Evolutionary conservation across 2,113 vertebrate genomes (phyloP), one percentile per base, ranked within the genome.

Genomic region (Tachysurus fulvidraco): DNA sequence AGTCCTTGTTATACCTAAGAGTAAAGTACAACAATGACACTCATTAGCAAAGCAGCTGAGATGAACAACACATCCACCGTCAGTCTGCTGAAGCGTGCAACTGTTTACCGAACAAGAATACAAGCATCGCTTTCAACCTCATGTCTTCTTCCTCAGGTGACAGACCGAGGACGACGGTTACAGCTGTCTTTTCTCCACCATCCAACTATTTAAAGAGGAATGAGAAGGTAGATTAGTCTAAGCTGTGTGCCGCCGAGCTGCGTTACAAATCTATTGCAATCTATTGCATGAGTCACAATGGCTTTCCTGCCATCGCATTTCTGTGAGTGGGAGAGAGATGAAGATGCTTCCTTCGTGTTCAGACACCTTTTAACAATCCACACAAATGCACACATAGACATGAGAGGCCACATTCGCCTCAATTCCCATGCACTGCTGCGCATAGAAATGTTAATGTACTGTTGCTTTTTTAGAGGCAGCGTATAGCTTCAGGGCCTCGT

Each of bases 191-290:
- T 59, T 80, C 78, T 50, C 28, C 77, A 41, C 54, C 60, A 76
- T 41, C 77, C 71, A 87, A 67, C 65, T 84, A 88, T 80, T 86
- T 89, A 86, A 87, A 88, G 73, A 89, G 8, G 85, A 69, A 85
- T 90, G 88, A 83, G 64, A 86, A 86, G 79, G 81, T 81, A 90
- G 83, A 87, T 88, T 86, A 85, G 79, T 36, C 55, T 86, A 85
- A 87, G 83, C 85, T 89, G 60, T 2, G 69, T 57, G 23, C 78
- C 62, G 46, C 74, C 81, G 77, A 90, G 73, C 74, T 23, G 86
- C 79, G 84, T 89, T 28, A 76, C 69, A 81, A 86, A 85, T 83
- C 86, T 73, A 88, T 76, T 83, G 79, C 81, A 85, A 85, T 81
- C 84, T 73, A 88, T 82, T 84, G 74, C 81, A 88, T 67, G 25